These are phyloP conservation scores for Pholis gunnellus DNA, from an alignment of 2,113 vertebrate genomes.

Conservation along the genomic window DNA sequence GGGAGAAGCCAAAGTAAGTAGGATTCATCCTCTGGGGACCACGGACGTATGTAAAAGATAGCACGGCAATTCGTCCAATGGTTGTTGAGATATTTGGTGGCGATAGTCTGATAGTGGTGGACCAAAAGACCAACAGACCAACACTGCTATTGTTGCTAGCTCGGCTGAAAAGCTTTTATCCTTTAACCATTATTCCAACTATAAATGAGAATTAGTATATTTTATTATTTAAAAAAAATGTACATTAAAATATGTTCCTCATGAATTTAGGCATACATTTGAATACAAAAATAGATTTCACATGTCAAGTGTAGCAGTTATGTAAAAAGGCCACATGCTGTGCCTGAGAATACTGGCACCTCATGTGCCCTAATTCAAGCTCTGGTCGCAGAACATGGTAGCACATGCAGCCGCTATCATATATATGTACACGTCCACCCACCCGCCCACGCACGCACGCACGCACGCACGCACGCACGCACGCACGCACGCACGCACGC, in stretches of 20 bases:
- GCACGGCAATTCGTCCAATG: accelerated
- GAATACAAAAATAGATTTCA: not conserved
- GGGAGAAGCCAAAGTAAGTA: not conserved
- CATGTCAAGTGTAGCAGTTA: not conserved
- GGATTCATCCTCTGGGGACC: not conserved
- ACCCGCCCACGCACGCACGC: not conserved
- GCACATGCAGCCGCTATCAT: not conserved
- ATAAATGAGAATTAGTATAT: not conserved
- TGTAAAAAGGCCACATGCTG: conserved; percentile 18
- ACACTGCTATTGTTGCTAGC: too few relatives aligned
- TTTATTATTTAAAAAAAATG: not conserved
- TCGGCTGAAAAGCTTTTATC: not conserved
- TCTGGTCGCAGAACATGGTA: conserved; percentile 8
- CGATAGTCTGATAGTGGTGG: too few relatives aligned
- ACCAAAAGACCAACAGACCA: not conserved
- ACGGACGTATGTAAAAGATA: not conserved
- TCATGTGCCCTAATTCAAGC: conserved; percentile 8
- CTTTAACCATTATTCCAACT: not conserved
- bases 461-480: not conserved
- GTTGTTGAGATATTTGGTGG: not conserved
- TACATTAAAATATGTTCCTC: not conserved
- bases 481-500: not conserved
- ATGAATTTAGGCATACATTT: not conserved
- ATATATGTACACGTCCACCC: not conserved
- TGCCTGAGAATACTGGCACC: not conserved